Conservation (phyloP, 2,888 invertebrate species). For the Stomorhina lunata region DNA sequence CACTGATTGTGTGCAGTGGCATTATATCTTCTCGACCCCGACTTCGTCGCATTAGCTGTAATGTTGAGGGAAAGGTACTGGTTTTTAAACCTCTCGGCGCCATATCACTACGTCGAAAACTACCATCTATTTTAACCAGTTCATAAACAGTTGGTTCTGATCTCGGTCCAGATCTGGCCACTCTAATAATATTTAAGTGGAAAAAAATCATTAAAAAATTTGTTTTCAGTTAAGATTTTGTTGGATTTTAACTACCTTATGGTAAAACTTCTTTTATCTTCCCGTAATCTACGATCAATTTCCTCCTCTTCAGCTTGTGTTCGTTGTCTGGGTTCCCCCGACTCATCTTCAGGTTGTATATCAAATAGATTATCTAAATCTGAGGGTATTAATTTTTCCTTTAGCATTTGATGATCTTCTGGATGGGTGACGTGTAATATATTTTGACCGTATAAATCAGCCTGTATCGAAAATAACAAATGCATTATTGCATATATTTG, state of each 20-base stretch:
- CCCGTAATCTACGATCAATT: conserved; percentile 77
- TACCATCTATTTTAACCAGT: conserved; percentile 85
- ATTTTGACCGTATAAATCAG: conserved; percentile 90
- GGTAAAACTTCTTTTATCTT: conserved; percentile 82
- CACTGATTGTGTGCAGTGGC: conserved; percentile 81
- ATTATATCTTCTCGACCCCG: conserved; percentile 81
- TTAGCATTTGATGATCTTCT: conserved; percentile 88
- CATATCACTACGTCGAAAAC: conserved; percentile 82
- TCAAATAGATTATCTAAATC: conserved; percentile 79
- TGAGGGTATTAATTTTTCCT: conserved; percentile 83
- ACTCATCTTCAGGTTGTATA: conserved; percentile 80
- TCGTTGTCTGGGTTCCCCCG: conserved; percentile 82
- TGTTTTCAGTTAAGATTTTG: background rate
- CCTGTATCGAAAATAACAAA: conserved; percentile 81
- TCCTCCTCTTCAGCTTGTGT: conserved; percentile 78
- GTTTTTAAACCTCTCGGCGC: conserved; percentile 81
- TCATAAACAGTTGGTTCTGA: conserved; percentile 87
- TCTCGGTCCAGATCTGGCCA: conserved; percentile 86
- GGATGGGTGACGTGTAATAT: conserved; percentile 90
- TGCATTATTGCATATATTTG: too few relatives aligned
- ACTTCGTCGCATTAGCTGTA: conserved; percentile 81
- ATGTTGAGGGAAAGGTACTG: conserved; percentile 78
- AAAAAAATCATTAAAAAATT: background rate
- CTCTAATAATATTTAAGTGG: conserved; percentile 69
- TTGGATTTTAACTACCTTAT: conserved; percentile 78